Conservation (phyloP, 1,140 invertebrate species). For the Amyelois transitella region DNA sequence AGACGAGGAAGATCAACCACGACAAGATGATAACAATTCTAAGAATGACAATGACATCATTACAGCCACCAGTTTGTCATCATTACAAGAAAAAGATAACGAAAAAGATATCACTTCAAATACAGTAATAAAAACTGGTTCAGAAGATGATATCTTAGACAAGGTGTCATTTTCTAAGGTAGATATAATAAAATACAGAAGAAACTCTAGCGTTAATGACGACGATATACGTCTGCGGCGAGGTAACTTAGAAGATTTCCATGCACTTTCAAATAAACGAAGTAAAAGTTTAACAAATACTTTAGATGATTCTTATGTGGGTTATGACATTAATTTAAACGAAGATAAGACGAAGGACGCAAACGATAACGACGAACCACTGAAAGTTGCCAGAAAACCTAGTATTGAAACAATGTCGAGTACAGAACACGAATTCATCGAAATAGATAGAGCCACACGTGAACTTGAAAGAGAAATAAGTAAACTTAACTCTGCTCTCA, state of each 20-base stretch:
- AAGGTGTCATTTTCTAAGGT: conserved; percentile 51
- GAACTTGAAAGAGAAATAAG: conserved; percentile 64
- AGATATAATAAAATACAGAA: conserved; percentile 57
- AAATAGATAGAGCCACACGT: conserved; percentile 66
- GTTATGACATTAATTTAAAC: conserved; percentile 59
- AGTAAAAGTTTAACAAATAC: conserved; percentile 61
- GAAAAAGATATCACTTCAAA: conserved; percentile 13
- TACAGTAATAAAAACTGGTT: conserved; percentile 23
- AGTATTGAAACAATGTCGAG: conserved; percentile 62
- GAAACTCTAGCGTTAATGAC: conserved; percentile 67
- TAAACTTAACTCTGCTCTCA: conserved; percentile 58
- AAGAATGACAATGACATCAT: not conserved
- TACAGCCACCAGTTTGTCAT: not conserved
- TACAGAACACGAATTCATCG: conserved; percentile 67
- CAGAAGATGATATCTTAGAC: conserved; percentile 46
- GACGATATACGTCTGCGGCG: conserved; percentile 57
- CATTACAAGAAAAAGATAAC: conserved; percentile 4
- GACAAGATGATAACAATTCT: not conserved
- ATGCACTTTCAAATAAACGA: conserved; percentile 50
- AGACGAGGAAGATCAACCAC: conserved; percentile 42
- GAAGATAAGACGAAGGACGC: conserved; percentile 36
- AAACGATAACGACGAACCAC: conserved; percentile 53
- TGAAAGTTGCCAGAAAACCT: conserved; percentile 56
- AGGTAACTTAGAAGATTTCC: conserved; percentile 63
- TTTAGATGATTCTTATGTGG: conserved; percentile 36